Percentiles rank a stretch among this genome's conserved stretches.
Conservation (phyloP, 1,140 invertebrate genomes). For the Diachasma alloeum region DNA sequence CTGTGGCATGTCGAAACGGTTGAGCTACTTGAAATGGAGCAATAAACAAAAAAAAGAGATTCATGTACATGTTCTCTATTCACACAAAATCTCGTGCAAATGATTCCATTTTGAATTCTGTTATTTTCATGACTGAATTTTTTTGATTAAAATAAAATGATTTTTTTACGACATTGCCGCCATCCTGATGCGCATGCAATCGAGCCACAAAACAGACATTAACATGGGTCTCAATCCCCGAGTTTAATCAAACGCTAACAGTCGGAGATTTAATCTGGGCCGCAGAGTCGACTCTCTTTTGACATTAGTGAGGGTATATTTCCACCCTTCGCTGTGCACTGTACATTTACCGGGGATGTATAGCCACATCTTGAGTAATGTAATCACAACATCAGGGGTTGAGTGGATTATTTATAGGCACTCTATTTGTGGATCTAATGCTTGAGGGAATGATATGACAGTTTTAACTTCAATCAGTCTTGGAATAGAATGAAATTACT, state of each 20-base stretch:
- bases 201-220: conserved; percentile 49
- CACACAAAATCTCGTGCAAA: too few relatives aligned
- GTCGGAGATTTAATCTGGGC: conserved; percentile 63
- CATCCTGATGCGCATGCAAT: conserved; percentile 41
- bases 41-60: too few relatives aligned
- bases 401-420: conserved; percentile 62
- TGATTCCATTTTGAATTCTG: too few relatives aligned
- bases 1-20: not conserved
- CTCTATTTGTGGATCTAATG: conserved; percentile 51
- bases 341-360: conserved; percentile 26
- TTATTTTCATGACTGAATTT: conserved; percentile 5
- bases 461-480: not conserved
- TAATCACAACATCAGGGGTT: conserved; percentile 64
- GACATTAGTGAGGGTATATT: conserved; percentile 27
- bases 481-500: not conserved
- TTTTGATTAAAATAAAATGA: not conserved
- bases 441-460: not conserved
- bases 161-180: conserved; percentile 32
- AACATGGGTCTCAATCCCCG: conserved; percentile 62
- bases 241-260: conserved; percentile 67
- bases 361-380: conserved; percentile 53
- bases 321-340: conserved; percentile 18
- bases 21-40: not conserved
- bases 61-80: too few relatives aligned
- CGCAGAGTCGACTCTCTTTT: conserved; percentile 31